Evolutionary conservation across 1,140 invertebrate genomes (phyloP), one percentile per base, ranked within the genome.

Genomic region (Drosophila subobscura): DNA sequence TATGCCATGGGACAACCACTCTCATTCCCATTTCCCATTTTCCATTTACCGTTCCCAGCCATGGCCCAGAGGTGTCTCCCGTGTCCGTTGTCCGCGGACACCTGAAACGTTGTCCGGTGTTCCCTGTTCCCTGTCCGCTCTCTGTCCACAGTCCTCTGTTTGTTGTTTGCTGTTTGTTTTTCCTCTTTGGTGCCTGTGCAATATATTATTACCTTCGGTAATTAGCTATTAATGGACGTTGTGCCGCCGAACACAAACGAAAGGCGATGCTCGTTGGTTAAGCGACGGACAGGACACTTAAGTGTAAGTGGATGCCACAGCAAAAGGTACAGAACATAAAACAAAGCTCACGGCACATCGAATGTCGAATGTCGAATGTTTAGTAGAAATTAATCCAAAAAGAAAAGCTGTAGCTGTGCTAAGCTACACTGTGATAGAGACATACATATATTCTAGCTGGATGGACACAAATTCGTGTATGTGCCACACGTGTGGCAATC

Each of bases 151-250:
- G 33, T 10, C 42, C 37, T 33, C 50, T 22, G 20, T 33, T 45
- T 22, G n/a, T 14, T 50, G 41, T 25, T 29, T 4, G 41, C 12
- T 67, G 63, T 37, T 37, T 53, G 40, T 40, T 27, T 47, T 54
- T 6, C 6, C 44, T 49, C 58, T 20, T 25, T 41, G 68, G 33
- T 68, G 65, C 61, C 63, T 75, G 59, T 63, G 58, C 77, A 61
- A 66, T 54, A 66, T 54, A 74, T 81, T 77, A 86, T 86, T 81
- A 86, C 86, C 73, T 37, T 1, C 33, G 77, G 81, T 80, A 81
- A 85, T 85, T 85, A 86, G 64, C 55, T 59, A 77, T 77, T 80
- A 77, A 85, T 86, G 59, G 53, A 68, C 46, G 56, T 57, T 44
- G 42, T 52, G 44, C n/a, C 56, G 51, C 42, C 41, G 27, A 8